Evolutionary conservation across 2,888 invertebrate genomes (phyloP), one percentile per base, ranked within the genome.

Genomic region (Heliconius sara): DNA sequence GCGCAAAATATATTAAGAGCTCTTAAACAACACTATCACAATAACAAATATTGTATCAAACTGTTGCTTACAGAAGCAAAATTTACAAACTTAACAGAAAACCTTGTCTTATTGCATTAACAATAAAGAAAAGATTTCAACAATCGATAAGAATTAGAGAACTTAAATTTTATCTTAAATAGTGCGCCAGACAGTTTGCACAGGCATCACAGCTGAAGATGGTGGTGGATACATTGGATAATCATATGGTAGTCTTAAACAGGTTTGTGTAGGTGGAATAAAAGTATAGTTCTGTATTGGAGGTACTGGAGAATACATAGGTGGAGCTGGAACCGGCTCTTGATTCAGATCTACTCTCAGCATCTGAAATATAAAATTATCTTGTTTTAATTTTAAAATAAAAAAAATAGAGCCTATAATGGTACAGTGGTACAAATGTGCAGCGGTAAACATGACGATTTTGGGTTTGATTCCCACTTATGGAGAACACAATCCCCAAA

Each of bases 281-380:
- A 90, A 34, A 22, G 74, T 3, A 25, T 39, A 0, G 87, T 85
- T 0, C 47, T 78, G 80, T 22, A 80, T 30, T 5, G 88, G 87
- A 74, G 91, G 63, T 3, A 90, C 72, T 2, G 88, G 80, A 0
- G 89, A 85, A 84, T 89, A 92, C 9, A 91, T 71, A 0, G 88
- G 88, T 12, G 88, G 85, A 0, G 86, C 80, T 0, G 85, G 84
- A 1, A 88, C 80, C 0, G 91, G 84, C 39, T 87, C 88, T 81
- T 90, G 91, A 27, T 90, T 87, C 27, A 87, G 74, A 67, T 93
- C 89, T 0, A 88, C 83, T 70, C 88, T 87, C 19, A 93, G 84
- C 77, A 87, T 85, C 94, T 94, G 89, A 0, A 90, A 88, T 7
- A n/a, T 30, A 67, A 65, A 82, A 76, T 81, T 52, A 13, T 52